phyloP scores from a whole-genome alignment of 2,888 invertebrate genomes.

The Drosophila tanythrix region DNA sequence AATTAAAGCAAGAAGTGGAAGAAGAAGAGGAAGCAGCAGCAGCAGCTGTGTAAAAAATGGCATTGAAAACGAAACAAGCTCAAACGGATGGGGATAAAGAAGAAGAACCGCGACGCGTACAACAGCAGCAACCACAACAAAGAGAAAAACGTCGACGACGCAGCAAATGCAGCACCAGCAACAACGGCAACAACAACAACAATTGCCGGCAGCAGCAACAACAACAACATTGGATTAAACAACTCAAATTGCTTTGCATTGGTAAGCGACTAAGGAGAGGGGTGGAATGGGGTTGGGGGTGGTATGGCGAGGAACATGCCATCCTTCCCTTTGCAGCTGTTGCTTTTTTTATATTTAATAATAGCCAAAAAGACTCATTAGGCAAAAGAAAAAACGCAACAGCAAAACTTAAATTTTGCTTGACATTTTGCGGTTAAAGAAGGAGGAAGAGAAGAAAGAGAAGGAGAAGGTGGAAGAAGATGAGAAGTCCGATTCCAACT shows the following conservation, averaged over 20 bases:
- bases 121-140: slow-evolving; percentile 42
- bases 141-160: slow-evolving; percentile 43
- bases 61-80: slow-evolving; percentile 37
- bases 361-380: slow-evolving; percentile 43
- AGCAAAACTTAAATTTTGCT: slow-evolving; percentile 38
- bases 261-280: slow-evolving; percentile 63
- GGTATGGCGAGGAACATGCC: not conserved
- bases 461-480: not conserved
- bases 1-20: slow-evolving; percentile 21
- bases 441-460: slow-evolving; percentile 19
- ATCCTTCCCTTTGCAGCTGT: slow-evolving; percentile 29
- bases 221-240: slow-evolving; percentile 76
- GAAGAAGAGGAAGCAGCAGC: slow-evolving; percentile 20
- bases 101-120: slow-evolving; percentile 21
- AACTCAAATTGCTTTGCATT: slow-evolving; percentile 70
- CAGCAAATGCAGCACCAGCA: slow-evolving; percentile 45
- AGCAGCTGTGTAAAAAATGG: slow-evolving; percentile 43
- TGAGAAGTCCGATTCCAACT: not conserved
- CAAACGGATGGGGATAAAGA: slow-evolving; percentile 15
- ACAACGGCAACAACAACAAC: slow-evolving; percentile 34
- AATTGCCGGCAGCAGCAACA: slow-evolving; percentile 28
- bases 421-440: slow-evolving; percentile 49
- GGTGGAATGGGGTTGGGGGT: no score
- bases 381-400: slow-evolving; percentile 39
- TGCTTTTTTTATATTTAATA: slow-evolving; percentile 44